Base-by-base conservation (phyloP, 2,797 vertebrate genomes). In the Lycodopsis pacificus region DNA sequence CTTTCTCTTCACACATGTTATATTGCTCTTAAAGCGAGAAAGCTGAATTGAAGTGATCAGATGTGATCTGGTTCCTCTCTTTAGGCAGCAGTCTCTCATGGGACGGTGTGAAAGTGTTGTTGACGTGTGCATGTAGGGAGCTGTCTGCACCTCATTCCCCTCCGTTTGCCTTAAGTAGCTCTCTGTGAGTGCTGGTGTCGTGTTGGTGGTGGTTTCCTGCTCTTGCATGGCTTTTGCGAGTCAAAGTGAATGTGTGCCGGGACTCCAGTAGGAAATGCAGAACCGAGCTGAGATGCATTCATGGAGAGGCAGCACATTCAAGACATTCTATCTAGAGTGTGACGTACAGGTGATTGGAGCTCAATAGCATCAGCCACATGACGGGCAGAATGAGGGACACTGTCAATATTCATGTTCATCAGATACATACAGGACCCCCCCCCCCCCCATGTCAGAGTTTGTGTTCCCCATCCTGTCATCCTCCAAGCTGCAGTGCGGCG, bases 141-240 rank as follows among this genome's bases (percentile, higher is more conserved):
- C 44, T 42, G 53, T 53, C 0, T 32, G 49, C 69, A 42, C 73
- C 49, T 76, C 32, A 30, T 61, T 7, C 17, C 17, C 36, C 27
- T 72, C 36, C 46, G 46, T 56, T 51, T 64, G 49, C 72, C 49
- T 14, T 69, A 13, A 17, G 25, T 15, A 57, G 61, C 53, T 30
- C 27, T 15, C 34, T 19, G 2, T 12, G 2, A 32, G 42, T 20
- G 36, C 19, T 34, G 53, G 9, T 15, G 57, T 79, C 51, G 40
- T 72, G 81, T 46, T 66, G 59, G 22, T 79, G 71, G 15, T 64
- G 19, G 54, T 78, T 27, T 30, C 54, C 7, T 58, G 82, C 57
- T 57, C 66, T 64, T 68, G 90, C 91, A 90, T 89, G 90, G 90
- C 91, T 89, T 86, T 7, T 70, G 76, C 51, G 48, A 77, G 66